Base-by-base conservation (phyloP, 2,888 invertebrate genomes). In the Deilephila elpenor region DNA sequence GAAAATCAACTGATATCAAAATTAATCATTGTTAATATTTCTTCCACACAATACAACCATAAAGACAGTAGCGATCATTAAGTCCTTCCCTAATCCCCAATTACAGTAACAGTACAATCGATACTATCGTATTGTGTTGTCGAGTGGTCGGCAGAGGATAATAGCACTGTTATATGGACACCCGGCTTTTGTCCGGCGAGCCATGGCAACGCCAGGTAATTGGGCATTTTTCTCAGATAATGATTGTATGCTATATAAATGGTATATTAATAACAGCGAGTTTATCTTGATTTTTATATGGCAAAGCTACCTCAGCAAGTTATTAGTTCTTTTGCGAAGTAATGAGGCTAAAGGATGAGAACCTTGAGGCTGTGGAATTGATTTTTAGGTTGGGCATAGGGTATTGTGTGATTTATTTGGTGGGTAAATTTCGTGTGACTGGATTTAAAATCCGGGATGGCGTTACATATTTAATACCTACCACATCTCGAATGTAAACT, bases 171-270 rank as follows among this genome's bases (percentile, higher is more conserved):
- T 77, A 56, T 56, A 81, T 80, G 84, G 84, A 81, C 85, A 85
- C 86, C 86, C 80, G 82, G 80, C 88, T 86, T 86, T 90, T 89
- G 89, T 90, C 87, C 88, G 85, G 82, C 72, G 83, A 44, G 75
- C 82, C 85, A 87, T 91, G 79, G 88, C 76, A 84, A 90, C 89
- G 75, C 51, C 62, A 64, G 67, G 70, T 74, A 80, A 84, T 83
- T 83, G 83, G 78, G 62, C 32, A 44, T 25, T 71, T 59, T 64
- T 73, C 71, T 75, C 71, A 64, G 61, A 80, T 74, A 71, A 61
- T 56, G 44, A 34, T 8, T 25, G 71, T 61, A 56, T 44, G 44
- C 44, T 44, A 44, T 37, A 37, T 44, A 44, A 11, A 44, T 44
- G 11, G 37, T 37, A 44, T 44, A 11, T 1, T 11, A 11, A 44